These are phyloP conservation scores for Cairina moschata DNA, from an alignment of 2,113 vertebrate species.

Conservation along the genomic window DNA sequence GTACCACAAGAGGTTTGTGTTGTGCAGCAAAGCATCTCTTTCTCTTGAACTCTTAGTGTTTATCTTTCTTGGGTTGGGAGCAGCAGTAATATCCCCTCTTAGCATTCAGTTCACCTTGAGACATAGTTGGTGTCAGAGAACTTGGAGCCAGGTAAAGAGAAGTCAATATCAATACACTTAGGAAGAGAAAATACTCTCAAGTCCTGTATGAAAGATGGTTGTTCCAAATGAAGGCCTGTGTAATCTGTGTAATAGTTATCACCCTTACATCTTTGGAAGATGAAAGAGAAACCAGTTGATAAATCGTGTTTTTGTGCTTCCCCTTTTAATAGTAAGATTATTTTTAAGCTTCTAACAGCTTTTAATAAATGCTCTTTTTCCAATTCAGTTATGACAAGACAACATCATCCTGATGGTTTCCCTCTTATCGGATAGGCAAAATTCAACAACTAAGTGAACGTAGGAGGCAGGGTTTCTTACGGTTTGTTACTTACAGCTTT, in stretches of 20 bases:
- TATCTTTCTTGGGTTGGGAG: not conserved
- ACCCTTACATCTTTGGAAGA: not conserved
- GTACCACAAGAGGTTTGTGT: not conserved
- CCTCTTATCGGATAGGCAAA: not conserved
- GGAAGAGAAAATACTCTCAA: not conserved
- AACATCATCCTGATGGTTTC: not conserved
- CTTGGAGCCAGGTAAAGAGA: not conserved
- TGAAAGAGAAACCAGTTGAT: fast-evolving
- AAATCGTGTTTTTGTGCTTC: not conserved
- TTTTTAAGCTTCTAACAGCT: not conserved
- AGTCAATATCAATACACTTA: not conserved
- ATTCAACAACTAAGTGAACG: not conserved
- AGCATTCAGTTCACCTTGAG: not conserved
- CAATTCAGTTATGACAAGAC: not conserved
- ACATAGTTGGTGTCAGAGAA: not conserved
- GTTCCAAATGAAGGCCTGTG: not conserved
- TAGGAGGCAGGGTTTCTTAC: not conserved
- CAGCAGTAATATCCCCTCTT: not conserved
- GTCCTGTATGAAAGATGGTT: not conserved
- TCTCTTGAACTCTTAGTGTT: not conserved
- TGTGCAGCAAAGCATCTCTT: not conserved
- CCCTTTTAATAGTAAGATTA: not conserved
- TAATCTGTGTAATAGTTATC: not conserved
- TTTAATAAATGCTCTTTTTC: not conserved
- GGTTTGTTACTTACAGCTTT: not conserved